Evolutionary conservation across 2,113 vertebrate genomes (phyloP).

Genomic region (Lethenteron reissneri): DNA sequence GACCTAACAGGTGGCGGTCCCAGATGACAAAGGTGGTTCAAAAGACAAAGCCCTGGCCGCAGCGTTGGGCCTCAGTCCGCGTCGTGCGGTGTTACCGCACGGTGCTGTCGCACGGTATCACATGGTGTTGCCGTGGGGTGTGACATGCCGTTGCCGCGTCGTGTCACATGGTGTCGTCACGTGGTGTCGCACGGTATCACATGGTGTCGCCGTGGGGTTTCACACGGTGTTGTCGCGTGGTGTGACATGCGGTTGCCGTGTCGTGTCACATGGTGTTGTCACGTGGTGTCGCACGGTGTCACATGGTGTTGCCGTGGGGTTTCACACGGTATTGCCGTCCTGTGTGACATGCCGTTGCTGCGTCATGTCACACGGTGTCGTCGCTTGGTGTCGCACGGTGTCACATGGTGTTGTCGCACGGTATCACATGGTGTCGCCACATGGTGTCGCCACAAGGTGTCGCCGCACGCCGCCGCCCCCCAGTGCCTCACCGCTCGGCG

Average conservation of each 20-base stretch:
- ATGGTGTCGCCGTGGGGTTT: background rate
- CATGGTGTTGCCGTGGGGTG: background rate
- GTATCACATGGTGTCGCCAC: background rate
- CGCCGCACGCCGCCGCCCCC: background rate
- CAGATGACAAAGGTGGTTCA: no score
- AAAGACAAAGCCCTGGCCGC: no score
- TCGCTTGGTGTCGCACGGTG: no score
- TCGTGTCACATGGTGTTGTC: background rate
- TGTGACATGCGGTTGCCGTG: background rate
- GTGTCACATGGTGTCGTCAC: background rate
- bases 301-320: background rate
- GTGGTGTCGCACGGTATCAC: background rate
- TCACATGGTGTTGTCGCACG: background rate
- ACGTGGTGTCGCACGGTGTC: background rate
- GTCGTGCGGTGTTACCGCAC: background rate
- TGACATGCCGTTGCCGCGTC: background rate
- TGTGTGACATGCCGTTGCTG: background rate
- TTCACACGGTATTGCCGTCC: background rate
- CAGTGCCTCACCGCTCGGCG: conserved; percentile 53
- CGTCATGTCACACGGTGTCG: background rate
- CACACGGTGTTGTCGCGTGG: background rate
- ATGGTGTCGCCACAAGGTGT: background rate
- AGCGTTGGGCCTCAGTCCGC: background rate
- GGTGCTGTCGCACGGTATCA: background rate
- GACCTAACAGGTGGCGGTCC: no score